phyloP scores from a whole-genome alignment of 53 echinoderm and acorn worm species.

The Holothuria leucospilota region DNA sequence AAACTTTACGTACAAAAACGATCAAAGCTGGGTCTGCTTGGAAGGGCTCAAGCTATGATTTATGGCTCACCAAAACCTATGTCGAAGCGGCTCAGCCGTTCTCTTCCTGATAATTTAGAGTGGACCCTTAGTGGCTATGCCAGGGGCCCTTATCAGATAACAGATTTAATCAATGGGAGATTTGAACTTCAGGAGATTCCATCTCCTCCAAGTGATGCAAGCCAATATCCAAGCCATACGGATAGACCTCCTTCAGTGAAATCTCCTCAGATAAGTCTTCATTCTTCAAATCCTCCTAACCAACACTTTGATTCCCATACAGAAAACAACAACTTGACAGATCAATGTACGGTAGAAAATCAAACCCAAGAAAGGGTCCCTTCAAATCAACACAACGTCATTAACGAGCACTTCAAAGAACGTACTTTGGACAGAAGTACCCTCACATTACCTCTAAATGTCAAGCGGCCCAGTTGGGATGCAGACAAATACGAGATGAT shows the following conservation, averaged over 20 bases:
- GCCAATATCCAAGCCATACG: neutral
- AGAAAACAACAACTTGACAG: neutral
- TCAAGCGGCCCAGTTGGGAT: conserved; percentile 35
- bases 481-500: conserved; percentile 37
- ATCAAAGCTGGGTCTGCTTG: conserved; percentile 30
- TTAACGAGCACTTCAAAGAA: conserved; percentile 24
- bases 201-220: neutral
- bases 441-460: conserved; percentile 29
- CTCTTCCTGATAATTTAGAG: conserved; percentile 47
- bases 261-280: conserved; percentile 1
- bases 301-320: neutral
- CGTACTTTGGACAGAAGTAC: conserved; percentile 32
- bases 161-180: conserved; percentile 31
- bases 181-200: conserved; percentile 16
- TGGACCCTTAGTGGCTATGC: conserved; percentile 35
- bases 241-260: neutral
- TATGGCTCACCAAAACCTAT: conserved; percentile 33
- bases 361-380: neutral
- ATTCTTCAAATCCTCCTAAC: neutral
- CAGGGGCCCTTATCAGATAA: conserved; percentile 46
- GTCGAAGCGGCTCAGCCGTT: conserved; percentile 29
- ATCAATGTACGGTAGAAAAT: neutral
- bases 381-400: conserved; percentile 8
- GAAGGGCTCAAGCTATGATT: conserved; percentile 46
- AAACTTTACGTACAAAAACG: conserved; percentile 34